Percentiles rank a stretch among this genome's conserved stretches.
These are phyloP conservation scores for Drosophila pallidifrons DNA, from an alignment of 1,140 invertebrate genomes.

Conservation along the genomic window DNA sequence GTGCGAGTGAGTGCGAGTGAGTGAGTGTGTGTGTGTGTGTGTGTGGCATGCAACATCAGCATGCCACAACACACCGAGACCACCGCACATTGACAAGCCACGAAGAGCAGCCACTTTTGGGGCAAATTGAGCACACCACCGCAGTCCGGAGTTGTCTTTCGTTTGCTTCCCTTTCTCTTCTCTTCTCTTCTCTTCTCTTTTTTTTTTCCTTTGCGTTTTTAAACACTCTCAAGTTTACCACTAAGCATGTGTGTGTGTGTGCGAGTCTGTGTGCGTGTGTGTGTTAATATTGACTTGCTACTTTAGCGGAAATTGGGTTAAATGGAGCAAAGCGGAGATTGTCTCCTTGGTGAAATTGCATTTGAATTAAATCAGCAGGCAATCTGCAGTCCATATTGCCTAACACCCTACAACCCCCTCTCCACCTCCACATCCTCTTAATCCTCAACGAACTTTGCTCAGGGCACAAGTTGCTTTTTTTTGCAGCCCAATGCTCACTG, in stretches of 20 bases:
- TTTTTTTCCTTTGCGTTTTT: slow-evolving; percentile 13
- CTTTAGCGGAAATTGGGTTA: slow-evolving; percentile 67
- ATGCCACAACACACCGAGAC: not conserved
- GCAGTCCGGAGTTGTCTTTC: slow-evolving; percentile 33
- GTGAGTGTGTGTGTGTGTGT: too few relatives aligned
- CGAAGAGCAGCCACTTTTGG: slow-evolving; percentile 28
- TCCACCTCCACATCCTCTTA: not conserved
- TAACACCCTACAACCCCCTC: not conserved
- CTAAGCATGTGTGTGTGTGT: slow-evolving; percentile 27
- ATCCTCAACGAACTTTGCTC: not conserved
- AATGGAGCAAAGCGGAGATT: slow-evolving; percentile 64
- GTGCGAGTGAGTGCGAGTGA: too few relatives aligned
- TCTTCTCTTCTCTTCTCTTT: too few relatives aligned
- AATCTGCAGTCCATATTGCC: slow-evolving; percentile 52
- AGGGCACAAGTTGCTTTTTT: slow-evolving; percentile 16
- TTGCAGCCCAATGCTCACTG: slow-evolving; percentile 22
- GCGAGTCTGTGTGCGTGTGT: slow-evolving; percentile 32
- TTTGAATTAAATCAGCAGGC: slow-evolving; percentile 68
- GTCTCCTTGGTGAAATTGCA: slow-evolving; percentile 62
- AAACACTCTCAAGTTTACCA: slow-evolving; percentile 40
- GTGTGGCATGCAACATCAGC: slow-evolving; percentile 11
- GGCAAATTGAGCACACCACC: slow-evolving; percentile 46
- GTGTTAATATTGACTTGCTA: slow-evolving; percentile 67
- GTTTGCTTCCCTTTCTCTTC: too few relatives aligned
- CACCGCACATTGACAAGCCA: slow-evolving; percentile 10